Evolutionary conservation across 2,113 vertebrate genomes (phyloP).

Genomic region (Sinocyclocheilus anshuiensis): DNA sequence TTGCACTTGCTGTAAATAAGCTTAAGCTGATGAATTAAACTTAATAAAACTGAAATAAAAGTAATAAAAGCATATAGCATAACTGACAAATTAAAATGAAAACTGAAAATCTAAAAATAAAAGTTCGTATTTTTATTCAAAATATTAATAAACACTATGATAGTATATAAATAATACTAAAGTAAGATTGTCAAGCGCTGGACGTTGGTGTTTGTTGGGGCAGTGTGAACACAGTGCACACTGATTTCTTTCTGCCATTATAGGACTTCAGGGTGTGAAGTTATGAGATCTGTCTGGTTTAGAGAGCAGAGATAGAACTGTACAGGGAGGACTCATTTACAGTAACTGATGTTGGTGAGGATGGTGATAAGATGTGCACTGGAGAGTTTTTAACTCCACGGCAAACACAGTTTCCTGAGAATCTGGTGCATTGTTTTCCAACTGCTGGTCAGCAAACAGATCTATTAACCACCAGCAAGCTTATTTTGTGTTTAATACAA

Average conservation of each 20-base stretch:
- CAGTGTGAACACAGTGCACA: background rate
- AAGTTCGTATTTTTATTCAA: background rate
- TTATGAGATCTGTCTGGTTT: slow-evolving; percentile 18
- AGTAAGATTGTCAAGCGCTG: background rate
- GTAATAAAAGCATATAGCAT: background rate
- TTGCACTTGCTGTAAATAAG: no score
- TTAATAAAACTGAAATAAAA: background rate
- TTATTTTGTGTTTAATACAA: background rate
- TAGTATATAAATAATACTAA: background rate
- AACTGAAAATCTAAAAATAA: background rate
- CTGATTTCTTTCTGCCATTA: background rate
- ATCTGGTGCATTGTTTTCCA: background rate
- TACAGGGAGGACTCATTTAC: slow-evolving; percentile 4
- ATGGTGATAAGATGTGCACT: background rate
- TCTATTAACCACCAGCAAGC: background rate
- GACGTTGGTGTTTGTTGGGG: slow-evolving; percentile 4
- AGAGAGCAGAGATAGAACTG: slow-evolving; percentile 6
- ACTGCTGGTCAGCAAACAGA: background rate
- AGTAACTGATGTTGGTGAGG: background rate
- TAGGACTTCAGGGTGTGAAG: background rate
- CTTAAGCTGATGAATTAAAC: no score
- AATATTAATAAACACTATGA: background rate
- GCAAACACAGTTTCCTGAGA: slow-evolving; percentile 29
- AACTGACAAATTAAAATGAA: background rate
- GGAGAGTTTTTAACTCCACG: slow-evolving; percentile 33